Evolutionary conservation across 2,113 vertebrate genomes (phyloP).

Genomic region (Peromyscus californicus): DNA sequence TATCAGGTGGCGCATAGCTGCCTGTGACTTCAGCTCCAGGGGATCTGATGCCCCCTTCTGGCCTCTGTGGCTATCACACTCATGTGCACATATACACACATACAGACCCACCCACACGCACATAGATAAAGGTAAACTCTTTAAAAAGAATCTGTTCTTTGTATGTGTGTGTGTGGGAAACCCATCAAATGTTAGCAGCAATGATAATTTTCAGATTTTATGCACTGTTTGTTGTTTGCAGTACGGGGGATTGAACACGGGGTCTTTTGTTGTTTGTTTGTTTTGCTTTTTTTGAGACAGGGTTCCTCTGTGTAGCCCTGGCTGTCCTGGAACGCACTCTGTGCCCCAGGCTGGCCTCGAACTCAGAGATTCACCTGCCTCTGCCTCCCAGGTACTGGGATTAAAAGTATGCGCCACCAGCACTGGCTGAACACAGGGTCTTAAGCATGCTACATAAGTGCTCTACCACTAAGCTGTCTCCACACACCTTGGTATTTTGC

Average conservation of each 20-base stretch:
- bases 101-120: background rate
- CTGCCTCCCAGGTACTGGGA: background rate
- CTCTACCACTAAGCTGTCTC: background rate
- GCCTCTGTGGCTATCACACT: background rate
- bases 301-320: background rate
- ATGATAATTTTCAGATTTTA: conserved; percentile 8
- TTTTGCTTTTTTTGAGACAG: background rate
- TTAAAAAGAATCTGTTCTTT: background rate
- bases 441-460: background rate
- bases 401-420: background rate
- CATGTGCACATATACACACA: background rate
- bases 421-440: background rate
- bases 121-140: background rate
- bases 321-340: background rate
- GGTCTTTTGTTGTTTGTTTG: background rate
- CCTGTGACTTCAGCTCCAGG: background rate
- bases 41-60: background rate
- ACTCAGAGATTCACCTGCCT: background rate
- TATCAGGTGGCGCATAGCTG: background rate
- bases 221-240: background rate
- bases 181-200: background rate
- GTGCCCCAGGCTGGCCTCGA: background rate
- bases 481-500: background rate
- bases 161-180: background rate
- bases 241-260: background rate